These are phyloP conservation scores for Orius insidiosus DNA, from an alignment of 1,140 invertebrate species.

Conservation along the genomic window DNA sequence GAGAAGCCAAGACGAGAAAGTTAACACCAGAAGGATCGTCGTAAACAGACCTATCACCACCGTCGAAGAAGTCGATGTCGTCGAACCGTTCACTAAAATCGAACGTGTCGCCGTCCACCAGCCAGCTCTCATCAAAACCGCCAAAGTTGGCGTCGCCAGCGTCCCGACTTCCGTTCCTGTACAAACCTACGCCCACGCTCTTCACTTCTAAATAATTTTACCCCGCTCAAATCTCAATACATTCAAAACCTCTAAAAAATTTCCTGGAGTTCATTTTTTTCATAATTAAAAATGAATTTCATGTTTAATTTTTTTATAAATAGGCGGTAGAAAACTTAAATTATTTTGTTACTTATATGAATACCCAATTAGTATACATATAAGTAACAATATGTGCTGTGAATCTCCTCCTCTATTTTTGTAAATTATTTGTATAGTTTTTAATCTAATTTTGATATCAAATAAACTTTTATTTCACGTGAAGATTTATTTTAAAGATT, in stretches of 20 bases:
- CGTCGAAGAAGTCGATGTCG: slow-evolving; percentile 36
- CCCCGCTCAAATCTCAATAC: too few relatives aligned
- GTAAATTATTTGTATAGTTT: too few relatives aligned
- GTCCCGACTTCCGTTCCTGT: slow-evolving; percentile 28
- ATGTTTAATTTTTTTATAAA: neutral
- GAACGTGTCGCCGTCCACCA: slow-evolving; percentile 29
- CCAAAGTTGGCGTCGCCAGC: slow-evolving; percentile 27
- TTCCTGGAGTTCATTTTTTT: neutral
- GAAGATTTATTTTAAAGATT: too few relatives aligned
- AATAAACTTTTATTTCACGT: too few relatives aligned
- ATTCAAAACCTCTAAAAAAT: too few relatives aligned
- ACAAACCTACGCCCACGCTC: slow-evolving; percentile 25
- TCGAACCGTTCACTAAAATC: slow-evolving; percentile 37
- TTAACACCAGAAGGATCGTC: slow-evolving; percentile 40
- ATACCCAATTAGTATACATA: too few relatives aligned
- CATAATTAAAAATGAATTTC: neutral
- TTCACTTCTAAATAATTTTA: slow-evolving; percentile 21
- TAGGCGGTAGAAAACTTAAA: too few relatives aligned
- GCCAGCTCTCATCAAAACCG: slow-evolving; percentile 31
- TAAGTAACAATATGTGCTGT: too few relatives aligned
- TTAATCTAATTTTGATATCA: too few relatives aligned
- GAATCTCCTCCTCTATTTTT: too few relatives aligned
- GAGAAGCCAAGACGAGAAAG: slow-evolving; percentile 32
- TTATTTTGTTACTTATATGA: too few relatives aligned
- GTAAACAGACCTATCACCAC: slow-evolving; percentile 42